Evolutionary conservation across 2,113 vertebrate genomes (phyloP), one percentile per base, ranked within the genome.

Genomic region (Hassar affinis): DNA sequence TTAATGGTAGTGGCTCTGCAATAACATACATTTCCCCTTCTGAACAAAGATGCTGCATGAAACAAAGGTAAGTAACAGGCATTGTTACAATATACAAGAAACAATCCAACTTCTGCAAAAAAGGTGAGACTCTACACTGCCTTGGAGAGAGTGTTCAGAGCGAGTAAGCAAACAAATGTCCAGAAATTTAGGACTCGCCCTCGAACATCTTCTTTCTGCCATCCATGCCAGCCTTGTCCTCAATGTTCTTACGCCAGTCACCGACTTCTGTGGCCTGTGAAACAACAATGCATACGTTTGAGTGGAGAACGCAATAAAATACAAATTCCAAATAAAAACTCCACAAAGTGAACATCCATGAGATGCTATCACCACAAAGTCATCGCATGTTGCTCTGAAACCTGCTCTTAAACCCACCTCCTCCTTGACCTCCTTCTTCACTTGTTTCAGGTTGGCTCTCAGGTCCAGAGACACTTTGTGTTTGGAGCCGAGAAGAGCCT

Each of bases 151-250:
- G 57, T 27, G 25, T 27, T 57, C 77, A 79, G 27, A 74, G 74
- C 49, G 83, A 75, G 11, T 35, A 82, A 76, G 71, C 5, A 81
- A 68, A 64, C 25, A 76, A 82, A 78, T 57, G 78, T 74, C 74
- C 64, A 82, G 90, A 94, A 95, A 87, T 56, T 86, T 86, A 88
- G 71, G 94, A 93, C 88, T 96, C 95, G 6, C 94, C 85, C 90
- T 97, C 95, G 0, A 97, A 97, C 95, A 96, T 97, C 93, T 96
- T 97, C 95, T 96, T 97, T 64, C 96, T 93, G 91, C 95, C 96
- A 79, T 95, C 95, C 95, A 96, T 96, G 89, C 95, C 95, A 0
- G 96, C 95, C 92, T 96, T 96, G 91, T 96, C 96, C 88, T 97
- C 96, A 11, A 96, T 93, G 89, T 96, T 96, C 93, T 97, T 96